Evolutionary conservation across 2,888 invertebrate genomes (phyloP).

Genomic region (Aphidius colemani): DNA sequence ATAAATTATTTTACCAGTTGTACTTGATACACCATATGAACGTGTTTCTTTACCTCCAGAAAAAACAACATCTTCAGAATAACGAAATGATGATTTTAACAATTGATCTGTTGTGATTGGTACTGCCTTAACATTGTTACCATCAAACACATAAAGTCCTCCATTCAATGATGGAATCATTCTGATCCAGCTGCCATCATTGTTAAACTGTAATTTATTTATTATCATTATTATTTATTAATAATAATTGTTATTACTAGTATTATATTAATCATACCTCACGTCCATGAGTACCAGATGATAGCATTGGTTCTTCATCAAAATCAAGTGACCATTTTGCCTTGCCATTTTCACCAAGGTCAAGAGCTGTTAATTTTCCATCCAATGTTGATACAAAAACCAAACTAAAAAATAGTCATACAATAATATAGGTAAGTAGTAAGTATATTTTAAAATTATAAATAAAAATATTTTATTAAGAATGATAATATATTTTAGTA

Average conservation of each 20-base stretch:
- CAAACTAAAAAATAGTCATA: conserved; percentile 63
- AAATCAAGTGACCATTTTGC: conserved; percentile 81
- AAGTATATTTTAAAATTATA: not conserved
- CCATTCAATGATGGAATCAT: conserved; percentile 94
- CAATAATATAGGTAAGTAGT: no score
- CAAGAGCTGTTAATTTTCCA: conserved; percentile 83
- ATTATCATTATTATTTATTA: conserved; percentile 11
- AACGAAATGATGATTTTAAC: conserved; percentile 83
- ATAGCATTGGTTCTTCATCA: conserved; percentile 76
- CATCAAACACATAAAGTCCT: conserved; percentile 89
- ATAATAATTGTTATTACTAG: conserved; percentile 1
- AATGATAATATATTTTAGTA: not conserved
- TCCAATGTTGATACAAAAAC: conserved; percentile 89
- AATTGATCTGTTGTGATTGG: conserved; percentile 87
- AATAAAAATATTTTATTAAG: not conserved
- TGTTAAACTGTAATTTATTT: conserved; percentile 67
- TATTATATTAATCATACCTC: conserved; percentile 65
- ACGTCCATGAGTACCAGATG: conserved; percentile 86
- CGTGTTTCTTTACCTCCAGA: conserved; percentile 87
- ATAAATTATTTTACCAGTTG: conserved; percentile 74
- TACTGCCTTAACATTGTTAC: conserved; percentile 82
- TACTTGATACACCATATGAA: conserved; percentile 76
- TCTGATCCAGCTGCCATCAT: conserved; percentile 83
- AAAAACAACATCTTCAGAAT: conserved; percentile 83
- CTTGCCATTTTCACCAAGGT: conserved; percentile 70